Conservation (phyloP, 2,888 invertebrate genomes). For the Odontomyia ornata region DNA sequence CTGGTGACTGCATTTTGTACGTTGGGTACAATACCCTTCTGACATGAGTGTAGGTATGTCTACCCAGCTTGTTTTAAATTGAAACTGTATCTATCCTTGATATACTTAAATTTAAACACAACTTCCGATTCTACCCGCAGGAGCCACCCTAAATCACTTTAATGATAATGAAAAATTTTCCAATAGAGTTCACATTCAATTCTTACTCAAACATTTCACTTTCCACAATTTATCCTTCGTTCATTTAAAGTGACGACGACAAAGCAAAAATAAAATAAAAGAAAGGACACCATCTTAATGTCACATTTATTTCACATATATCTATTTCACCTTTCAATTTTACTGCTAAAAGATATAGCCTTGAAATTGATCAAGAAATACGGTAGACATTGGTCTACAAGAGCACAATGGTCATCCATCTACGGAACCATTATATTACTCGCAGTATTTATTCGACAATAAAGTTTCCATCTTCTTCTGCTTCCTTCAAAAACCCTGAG, state of each 20-base stretch:
- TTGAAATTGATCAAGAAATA: conserved; percentile 42
- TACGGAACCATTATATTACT: conserved; percentile 25
- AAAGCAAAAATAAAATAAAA: background rate
- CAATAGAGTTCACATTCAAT: too few relatives aligned
- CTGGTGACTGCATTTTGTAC: too few relatives aligned
- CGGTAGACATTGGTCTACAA: conserved; percentile 26
- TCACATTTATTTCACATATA: conserved; percentile 32
- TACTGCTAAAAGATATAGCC: conserved; percentile 1
- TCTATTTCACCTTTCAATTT: conserved; percentile 31
- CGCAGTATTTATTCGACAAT: conserved; percentile 6
- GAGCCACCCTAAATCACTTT: too few relatives aligned
- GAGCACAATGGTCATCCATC: conserved; percentile 31
- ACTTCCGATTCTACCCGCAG: too few relatives aligned
- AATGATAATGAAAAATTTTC: too few relatives aligned
- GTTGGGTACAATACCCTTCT: too few relatives aligned
- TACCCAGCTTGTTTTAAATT: too few relatives aligned
- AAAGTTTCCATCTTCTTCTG: background rate
- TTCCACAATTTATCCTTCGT: background rate
- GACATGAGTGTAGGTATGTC: too few relatives aligned
- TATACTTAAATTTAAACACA: too few relatives aligned
- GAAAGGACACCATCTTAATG: conserved; percentile 19
- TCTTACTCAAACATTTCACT: background rate
- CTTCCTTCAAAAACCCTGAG: background rate
- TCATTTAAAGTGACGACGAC: background rate
- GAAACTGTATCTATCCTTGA: too few relatives aligned